Base-by-base conservation (phyloP, 2,113 vertebrate genomes). In the Elanus axillaris region DNA sequence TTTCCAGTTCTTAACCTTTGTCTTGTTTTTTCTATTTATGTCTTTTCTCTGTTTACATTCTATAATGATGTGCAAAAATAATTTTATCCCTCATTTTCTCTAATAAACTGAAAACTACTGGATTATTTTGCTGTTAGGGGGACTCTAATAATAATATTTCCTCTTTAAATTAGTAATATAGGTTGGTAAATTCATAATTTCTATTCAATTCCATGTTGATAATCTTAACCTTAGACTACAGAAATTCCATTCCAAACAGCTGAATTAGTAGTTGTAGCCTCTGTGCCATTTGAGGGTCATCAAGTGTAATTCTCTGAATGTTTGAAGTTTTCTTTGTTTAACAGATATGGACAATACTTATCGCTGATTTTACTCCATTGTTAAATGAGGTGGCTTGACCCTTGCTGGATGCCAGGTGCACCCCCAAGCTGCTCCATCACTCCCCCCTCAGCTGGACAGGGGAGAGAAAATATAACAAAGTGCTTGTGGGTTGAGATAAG, bases 51-150 rank as follows among this genome's bases (percentile, higher is more conserved):
- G 42, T 71, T 76, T 38, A 50, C 2, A 15, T 53, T 82, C 21
- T 45, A 55, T 19, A 50, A 20, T 36, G 16, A 53, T 36, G 3
- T 21, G 5, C 7, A 73, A 58, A 67, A 59, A 73, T 36, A 81
- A 2, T 56, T 64, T 26, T n/a, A 19, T 4, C 0, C 7, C 5
- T 11, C 43, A 13, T 64, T 38, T 82, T 73, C 31, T 64, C 21
- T 45, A 40, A 17, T 40, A 32, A 58, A 31, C 1, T n/a, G n/a
- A 71, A 60, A 64, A 55, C 9, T 45, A 9, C 1, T 52, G 25
- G 3, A 4, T 12, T 18, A 15, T 58, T 90, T 45, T 36, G 8
- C 5, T 45, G 16, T 40, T 40, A 32, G 0, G 0, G 1, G 45
- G 21, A 45, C 13, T 29, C 13, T 20, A 63, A 15, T 31, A 68